Conservation (phyloP, 2,888 invertebrate genomes). For the Agrochola circellaris region DNA sequence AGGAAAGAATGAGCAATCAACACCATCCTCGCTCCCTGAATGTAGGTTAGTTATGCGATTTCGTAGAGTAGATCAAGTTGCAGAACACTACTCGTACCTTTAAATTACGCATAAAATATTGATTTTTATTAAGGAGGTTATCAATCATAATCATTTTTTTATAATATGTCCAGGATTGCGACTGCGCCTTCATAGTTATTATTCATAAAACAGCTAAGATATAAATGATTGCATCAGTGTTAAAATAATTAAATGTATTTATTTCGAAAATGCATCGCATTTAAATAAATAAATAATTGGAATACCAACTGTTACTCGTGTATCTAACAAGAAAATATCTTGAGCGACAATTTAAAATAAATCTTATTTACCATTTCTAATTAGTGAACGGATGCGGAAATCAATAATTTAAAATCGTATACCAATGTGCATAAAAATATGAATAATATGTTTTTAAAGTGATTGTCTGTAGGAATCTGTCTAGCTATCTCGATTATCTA, state of each 20-base stretch:
- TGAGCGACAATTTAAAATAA: not conserved
- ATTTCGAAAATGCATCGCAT: slow-evolving; percentile 41
- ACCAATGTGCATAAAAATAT: slow-evolving; percentile 1
- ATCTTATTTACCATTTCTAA: slow-evolving; percentile 13
- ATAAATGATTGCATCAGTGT: slow-evolving; percentile 6
- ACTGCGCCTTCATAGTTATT: not conserved
- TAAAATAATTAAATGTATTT: slow-evolving; percentile 3
- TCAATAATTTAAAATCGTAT: not conserved
- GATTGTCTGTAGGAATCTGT: slow-evolving; percentile 2
- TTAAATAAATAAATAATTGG: slow-evolving; percentile 23
- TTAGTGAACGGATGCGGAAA: slow-evolving; percentile 24
- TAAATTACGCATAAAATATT: not conserved
- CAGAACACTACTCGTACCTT: not conserved
- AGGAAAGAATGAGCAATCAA: not conserved
- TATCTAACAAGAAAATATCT: not conserved
- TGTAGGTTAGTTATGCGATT: slow-evolving; percentile 16
- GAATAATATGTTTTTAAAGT: slow-evolving; percentile 2
- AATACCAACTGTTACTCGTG: not conserved
- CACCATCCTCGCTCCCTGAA: not conserved
- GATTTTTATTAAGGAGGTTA: too few relatives aligned
- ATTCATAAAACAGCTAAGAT: not conserved
- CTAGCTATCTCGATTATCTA: slow-evolving; percentile 2
- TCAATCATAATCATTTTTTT: not conserved
- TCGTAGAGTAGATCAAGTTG: not conserved
- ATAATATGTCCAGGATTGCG: not conserved